These are phyloP conservation scores for Lasioglossum calceatum DNA, from an alignment of 2,888 invertebrate species.

Conservation along the genomic window DNA sequence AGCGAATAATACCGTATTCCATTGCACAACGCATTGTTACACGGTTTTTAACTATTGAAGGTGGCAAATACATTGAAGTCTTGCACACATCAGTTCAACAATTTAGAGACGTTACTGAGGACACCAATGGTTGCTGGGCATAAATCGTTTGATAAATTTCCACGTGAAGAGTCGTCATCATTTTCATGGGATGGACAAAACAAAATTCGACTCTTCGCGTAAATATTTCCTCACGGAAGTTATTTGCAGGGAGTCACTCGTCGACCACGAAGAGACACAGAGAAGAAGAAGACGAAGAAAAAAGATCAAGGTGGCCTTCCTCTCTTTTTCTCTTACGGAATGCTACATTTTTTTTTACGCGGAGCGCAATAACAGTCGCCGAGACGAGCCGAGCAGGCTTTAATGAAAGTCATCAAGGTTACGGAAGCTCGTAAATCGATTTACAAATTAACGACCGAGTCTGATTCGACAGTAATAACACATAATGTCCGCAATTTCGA, in stretches of 20 bases:
- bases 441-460: conserved; percentile 62
- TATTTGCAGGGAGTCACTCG: conserved; percentile 10
- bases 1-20: not conserved
- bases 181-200: not conserved
- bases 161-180: too few relatives aligned
- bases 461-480: conserved; percentile 50
- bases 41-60: not conserved
- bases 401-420: conserved; percentile 42
- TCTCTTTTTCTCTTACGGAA: conserved; percentile 41
- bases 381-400: conserved; percentile 23
- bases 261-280: not conserved
- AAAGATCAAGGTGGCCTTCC: conserved; percentile 46
- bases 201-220: not conserved
- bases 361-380: conserved; percentile 42
- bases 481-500: conserved; percentile 22
- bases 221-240: conserved; percentile 23
- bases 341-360: conserved; percentile 31
- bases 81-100: not conserved
- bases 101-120: too few relatives aligned
- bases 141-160: not conserved
- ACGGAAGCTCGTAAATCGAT: conserved; percentile 57
- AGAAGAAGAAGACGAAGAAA: not conserved
- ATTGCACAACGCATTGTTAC: not conserved
- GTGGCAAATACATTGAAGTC: not conserved
- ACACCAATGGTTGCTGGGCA: too few relatives aligned